These are phyloP conservation scores for Pachyrhynchus sulphureomaculatus DNA, from an alignment of 1,140 invertebrate species.

Conservation along the genomic window DNA sequence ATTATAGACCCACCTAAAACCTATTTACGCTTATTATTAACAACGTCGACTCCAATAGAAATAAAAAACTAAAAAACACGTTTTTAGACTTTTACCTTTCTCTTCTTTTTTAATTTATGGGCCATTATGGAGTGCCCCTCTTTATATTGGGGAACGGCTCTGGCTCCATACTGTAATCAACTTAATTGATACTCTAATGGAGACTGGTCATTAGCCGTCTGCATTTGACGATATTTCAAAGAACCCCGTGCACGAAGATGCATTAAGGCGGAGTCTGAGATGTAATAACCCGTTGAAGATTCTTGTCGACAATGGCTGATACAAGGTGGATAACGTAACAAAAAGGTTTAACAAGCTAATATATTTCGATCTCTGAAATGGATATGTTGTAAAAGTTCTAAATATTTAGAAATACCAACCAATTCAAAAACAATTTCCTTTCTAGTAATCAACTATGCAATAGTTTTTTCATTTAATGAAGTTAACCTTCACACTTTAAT, in stretches of 20 bases:
- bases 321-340: conserved; percentile 1
- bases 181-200: conserved; percentile 35
- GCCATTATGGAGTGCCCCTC: conserved; percentile 17
- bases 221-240: conserved; percentile 12
- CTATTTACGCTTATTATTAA: no score
- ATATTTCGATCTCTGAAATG: background rate
- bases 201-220: conserved; percentile 27
- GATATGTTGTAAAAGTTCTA: no score
- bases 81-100: no score
- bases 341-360: no score
- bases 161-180: conserved; percentile 19
- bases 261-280: conserved; percentile 21
- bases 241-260: conserved; percentile 15
- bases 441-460: no score
- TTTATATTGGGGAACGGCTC: conserved; percentile 14
- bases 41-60: no score
- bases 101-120: conserved; percentile 6
- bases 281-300: conserved; percentile 22
- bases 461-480: no score
- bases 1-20: no score
- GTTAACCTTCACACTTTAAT: no score
- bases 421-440: no score
- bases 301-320: conserved; percentile 33
- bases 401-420: no score
- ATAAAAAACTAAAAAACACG: no score